A percentile compares a stretch with the other conserved stretches of the same genome.
phyloP scores from a whole-genome alignment of 2,888 invertebrate species.

The Nemotelus pantherinus region DNA sequence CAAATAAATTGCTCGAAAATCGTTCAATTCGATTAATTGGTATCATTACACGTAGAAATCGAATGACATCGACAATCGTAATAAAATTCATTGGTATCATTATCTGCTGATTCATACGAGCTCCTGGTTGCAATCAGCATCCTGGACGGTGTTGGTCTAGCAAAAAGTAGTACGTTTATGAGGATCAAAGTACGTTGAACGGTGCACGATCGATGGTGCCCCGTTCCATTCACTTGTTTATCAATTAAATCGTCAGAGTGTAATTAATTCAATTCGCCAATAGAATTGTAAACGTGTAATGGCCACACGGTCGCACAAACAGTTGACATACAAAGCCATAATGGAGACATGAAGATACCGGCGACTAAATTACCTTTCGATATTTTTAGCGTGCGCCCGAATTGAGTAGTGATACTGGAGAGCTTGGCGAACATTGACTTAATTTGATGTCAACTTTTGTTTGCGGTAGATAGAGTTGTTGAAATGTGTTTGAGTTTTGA shows the following conservation, averaged over 20 bases:
- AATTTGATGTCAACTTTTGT: neutral
- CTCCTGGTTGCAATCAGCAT: neutral
- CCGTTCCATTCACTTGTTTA: conserved; percentile 27
- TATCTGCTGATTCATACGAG: conserved; percentile 11
- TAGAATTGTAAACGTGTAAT: conserved; percentile 43
- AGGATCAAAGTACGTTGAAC: neutral
- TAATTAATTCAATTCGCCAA: conserved; percentile 42
- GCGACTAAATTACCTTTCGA: conserved; percentile 27
- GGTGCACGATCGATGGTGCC: neutral
- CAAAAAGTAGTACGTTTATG: neutral
- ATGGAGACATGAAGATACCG: conserved; percentile 43
- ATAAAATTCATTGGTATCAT: conserved; percentile 41
- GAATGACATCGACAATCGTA: conserved; percentile 36
- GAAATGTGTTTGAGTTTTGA: too few relatives aligned
- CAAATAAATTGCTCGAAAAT: conserved; percentile 22
- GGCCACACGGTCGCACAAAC: conserved; percentile 25
- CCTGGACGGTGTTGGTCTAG: neutral
- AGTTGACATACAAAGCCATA: conserved; percentile 42
- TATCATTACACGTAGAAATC: conserved; percentile 32
- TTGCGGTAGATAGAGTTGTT: neutral
- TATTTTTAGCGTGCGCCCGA: conserved; percentile 32
- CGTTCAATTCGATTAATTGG: conserved; percentile 36
- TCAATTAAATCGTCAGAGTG: conserved; percentile 34
- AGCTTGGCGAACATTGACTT: conserved; percentile 3
- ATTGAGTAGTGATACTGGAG: neutral